Base-by-base conservation (phyloP, 2,888 invertebrate genomes). In the Apodemia zela region DNA sequence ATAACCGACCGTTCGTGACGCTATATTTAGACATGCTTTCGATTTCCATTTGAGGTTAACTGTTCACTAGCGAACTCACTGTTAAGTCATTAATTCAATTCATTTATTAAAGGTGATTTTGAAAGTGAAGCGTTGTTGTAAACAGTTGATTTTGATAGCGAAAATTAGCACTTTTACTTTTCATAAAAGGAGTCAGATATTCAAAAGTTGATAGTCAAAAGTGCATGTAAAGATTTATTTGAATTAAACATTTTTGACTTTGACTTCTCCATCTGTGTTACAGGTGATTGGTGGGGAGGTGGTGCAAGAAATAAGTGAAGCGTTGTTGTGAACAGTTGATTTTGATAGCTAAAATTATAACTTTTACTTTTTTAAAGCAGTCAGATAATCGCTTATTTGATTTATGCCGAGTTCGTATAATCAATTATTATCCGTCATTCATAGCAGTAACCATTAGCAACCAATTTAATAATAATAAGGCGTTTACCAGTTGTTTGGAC, bases 21-120 rank as follows among this genome's bases (percentile, higher is more conserved):
- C 67, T 71, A 69, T 71, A 71, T 69, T 71, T 71, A 72, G 70
- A 62, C 63, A 68, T 65, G 67, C 72, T 73, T 73, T 73, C 72
- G 70, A 68, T 73, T 72, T 71, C 72, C 66, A 67, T 58, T 64
- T 57, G 63, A 47, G 59, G 59, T 62, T 63, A 63, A 51, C 51
- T 51, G 64, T 69, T 67, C 64, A 66, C 64, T 63, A 42, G 65
- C 60, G 61, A 66, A 63, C 60, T 64, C 68, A 63, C 65, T 69
- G 66, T 69, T 69, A 35, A 65, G 59, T 67, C 42, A 49, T 64
- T 61, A 60, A 58, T 47, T 64, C 59, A 17, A 38, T 4, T 59
- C 45, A 59, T 61, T 60, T 60, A 63, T 38, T 61, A 49, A 25
- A 18, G 42, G 57, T 13, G 51, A 42, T 54, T 51, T 59, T 29